Percentiles rank a stretch among this genome's conserved stretches.
Conservation (phyloP, 2,888 invertebrate species). For the Paralinhomoeus sp. region DNA sequence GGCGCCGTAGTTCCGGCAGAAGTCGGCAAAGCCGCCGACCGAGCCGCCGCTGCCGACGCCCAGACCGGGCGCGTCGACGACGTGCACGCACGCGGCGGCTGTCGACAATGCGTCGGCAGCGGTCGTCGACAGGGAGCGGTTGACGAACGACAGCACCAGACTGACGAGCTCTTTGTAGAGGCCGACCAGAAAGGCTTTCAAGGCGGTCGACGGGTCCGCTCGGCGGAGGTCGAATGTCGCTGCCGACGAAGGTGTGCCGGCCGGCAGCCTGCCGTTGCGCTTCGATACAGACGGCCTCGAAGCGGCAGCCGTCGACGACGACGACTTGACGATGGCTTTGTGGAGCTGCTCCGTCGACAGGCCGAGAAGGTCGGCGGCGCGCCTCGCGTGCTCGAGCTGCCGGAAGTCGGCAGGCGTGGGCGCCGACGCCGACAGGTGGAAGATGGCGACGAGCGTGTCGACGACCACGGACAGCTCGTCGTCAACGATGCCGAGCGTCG, state of each 20-base stretch:
- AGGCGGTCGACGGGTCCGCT: constrained; percentile 50
- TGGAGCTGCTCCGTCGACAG: constrained; percentile 58
- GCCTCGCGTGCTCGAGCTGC: constrained; percentile 44
- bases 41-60: neutral
- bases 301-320: neutral
- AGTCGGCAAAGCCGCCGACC: constrained; percentile 53
- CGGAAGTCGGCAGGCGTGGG: neutral
- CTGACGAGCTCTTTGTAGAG: constrained; percentile 54
- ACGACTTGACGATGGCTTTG: constrained; percentile 42
- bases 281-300: too few relatives aligned
- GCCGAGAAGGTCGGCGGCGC: constrained; percentile 52
- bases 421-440: constrained; percentile 40
- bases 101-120: constrained; percentile 59
- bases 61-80: constrained; percentile 60
- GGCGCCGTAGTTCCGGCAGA: constrained; percentile 76
- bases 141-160: constrained; percentile 1
- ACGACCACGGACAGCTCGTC: constrained; percentile 59
- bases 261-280: too few relatives aligned
- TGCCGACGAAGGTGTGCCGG: constrained; percentile 6
- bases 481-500: constrained; percentile 25
- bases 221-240: too few relatives aligned
- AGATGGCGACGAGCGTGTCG: constrained; percentile 69
- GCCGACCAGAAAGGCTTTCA: constrained; percentile 65
- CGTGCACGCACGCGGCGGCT: constrained; percentile 59
- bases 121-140: constrained; percentile 51